A percentile compares a stretch with the other conserved stretches of the same genome.
phyloP scores from a whole-genome alignment of 23 tunicate genomes.

The Botrylloides violaceus region DNA sequence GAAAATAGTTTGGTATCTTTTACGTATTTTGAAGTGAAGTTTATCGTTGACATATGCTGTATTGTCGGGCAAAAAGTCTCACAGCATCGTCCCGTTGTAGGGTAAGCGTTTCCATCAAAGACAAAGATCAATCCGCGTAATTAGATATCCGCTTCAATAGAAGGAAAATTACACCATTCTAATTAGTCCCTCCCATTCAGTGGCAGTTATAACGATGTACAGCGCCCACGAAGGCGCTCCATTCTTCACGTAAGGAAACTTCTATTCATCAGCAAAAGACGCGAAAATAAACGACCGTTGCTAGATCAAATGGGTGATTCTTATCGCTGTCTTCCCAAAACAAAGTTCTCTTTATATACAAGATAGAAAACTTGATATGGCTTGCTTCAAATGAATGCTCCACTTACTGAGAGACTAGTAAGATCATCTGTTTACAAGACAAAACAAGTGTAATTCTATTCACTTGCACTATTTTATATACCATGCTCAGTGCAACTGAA shows the following conservation, averaged over 20 bases:
- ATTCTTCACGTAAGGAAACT: background rate
- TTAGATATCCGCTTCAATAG: background rate
- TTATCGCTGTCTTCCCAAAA: background rate
- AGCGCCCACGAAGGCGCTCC: constrained; percentile 2
- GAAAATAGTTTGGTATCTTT: background rate
- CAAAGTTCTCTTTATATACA: background rate
- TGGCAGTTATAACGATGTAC: background rate
- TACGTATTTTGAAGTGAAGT: too few relatives aligned
- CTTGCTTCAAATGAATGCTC: background rate
- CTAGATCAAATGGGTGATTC: background rate
- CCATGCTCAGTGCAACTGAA: constrained; percentile 18
- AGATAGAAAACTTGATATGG: background rate
- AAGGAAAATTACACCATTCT: background rate
- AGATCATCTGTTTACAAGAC: constrained; percentile 20
- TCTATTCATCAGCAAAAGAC: background rate
- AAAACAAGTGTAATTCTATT: constrained; percentile 25
- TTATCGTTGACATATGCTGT: background rate
- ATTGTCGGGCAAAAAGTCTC: background rate
- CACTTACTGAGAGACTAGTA: background rate
- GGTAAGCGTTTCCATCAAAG: background rate
- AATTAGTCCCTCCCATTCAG: constrained; percentile 1
- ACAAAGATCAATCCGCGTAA: background rate
- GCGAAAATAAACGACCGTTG: background rate
- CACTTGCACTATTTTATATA: constrained; percentile 16
- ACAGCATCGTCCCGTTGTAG: background rate